Conservation (phyloP, 1,140 invertebrate genomes). For the Lerema accius region DNA sequence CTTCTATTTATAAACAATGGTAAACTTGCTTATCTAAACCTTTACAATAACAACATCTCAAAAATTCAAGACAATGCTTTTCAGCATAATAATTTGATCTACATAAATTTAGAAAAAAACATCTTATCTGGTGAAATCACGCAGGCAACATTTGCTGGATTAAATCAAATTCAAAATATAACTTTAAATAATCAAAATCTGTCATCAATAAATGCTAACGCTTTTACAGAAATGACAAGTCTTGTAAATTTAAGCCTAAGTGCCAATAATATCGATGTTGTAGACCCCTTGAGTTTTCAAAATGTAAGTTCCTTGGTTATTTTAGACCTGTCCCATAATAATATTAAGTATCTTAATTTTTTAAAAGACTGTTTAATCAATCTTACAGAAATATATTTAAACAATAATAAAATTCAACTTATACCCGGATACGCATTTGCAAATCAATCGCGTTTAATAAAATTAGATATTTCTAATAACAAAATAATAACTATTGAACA, state of each 20-base stretch:
- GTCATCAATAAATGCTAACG: slow-evolving; percentile 42
- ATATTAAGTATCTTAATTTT: slow-evolving; percentile 50
- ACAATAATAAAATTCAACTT: slow-evolving; percentile 51
- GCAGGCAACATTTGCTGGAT: slow-evolving; percentile 50
- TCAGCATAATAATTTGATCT: slow-evolving; percentile 46
- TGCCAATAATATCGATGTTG: slow-evolving; percentile 48
- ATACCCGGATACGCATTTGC: slow-evolving; percentile 45
- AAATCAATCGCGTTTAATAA: slow-evolving; percentile 48
- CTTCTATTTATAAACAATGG: slow-evolving; percentile 55
- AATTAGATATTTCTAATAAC: slow-evolving; percentile 62
- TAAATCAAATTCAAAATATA: slow-evolving; percentile 45
- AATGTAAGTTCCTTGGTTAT: slow-evolving; percentile 33
- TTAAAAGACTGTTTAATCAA: slow-evolving; percentile 47
- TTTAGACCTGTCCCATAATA: slow-evolving; percentile 64
- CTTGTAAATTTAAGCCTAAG: slow-evolving; percentile 58
- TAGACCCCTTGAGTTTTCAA: slow-evolving; percentile 51
- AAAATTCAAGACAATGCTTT: slow-evolving; percentile 57
- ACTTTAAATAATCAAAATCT: slow-evolving; percentile 59
- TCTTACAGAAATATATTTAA: slow-evolving; percentile 56
- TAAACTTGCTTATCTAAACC: slow-evolving; percentile 53
- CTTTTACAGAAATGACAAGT: slow-evolving; percentile 48
- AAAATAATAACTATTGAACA: slow-evolving; percentile 52
- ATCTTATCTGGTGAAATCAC: slow-evolving; percentile 50
- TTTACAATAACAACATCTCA: slow-evolving; percentile 58
- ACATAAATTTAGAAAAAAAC: slow-evolving; percentile 60